A percentile compares a stretch with the other conserved stretches of the same genome.
Conservation (phyloP, 2,797 vertebrate species). For the Hydrocynus forskahlii region DNA sequence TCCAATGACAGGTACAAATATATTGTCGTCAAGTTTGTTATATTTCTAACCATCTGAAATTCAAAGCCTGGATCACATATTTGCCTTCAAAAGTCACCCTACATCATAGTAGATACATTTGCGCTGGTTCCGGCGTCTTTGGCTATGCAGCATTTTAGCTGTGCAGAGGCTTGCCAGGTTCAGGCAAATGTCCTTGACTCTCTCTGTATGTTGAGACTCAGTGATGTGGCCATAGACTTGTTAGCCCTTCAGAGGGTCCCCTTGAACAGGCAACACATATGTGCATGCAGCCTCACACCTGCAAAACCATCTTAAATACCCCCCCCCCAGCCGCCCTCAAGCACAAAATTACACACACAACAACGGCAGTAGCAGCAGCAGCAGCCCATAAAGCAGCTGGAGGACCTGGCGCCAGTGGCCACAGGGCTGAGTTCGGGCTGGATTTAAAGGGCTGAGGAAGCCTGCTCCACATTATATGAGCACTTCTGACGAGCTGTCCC, state of each 20-base stretch:
- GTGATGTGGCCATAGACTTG: not conserved
- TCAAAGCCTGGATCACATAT: too few species aligned
- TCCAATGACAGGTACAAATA: too few species aligned
- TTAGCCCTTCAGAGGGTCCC: slow-evolving; percentile 33
- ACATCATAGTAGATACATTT: too few species aligned
- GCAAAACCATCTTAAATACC: not conserved
- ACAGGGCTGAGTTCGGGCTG: slow-evolving; percentile 61
- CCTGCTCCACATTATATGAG: slow-evolving; percentile 70
- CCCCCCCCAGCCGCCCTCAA: not conserved
- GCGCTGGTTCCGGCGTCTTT: too few species aligned
- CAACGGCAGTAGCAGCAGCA: slow-evolving; percentile 53
- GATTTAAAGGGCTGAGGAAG: slow-evolving; percentile 70
- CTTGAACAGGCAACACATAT: slow-evolving; percentile 20
- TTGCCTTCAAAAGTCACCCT: too few species aligned
- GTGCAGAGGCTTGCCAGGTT: not conserved
- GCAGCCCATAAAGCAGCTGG: slow-evolving; percentile 63
- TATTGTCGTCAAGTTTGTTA: too few species aligned
- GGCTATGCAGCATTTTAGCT: too few species aligned
- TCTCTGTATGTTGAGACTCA: not conserved
- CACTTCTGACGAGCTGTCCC: slow-evolving; percentile 69
- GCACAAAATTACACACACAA: slow-evolving; percentile 10
- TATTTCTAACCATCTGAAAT: too few species aligned
- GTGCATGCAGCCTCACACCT: not conserved
- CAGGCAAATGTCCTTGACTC: not conserved
- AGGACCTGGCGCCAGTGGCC: slow-evolving; percentile 58